Evolutionary conservation across 2,888 invertebrate species (phyloP).

Genomic region (Xylocampa areola): DNA sequence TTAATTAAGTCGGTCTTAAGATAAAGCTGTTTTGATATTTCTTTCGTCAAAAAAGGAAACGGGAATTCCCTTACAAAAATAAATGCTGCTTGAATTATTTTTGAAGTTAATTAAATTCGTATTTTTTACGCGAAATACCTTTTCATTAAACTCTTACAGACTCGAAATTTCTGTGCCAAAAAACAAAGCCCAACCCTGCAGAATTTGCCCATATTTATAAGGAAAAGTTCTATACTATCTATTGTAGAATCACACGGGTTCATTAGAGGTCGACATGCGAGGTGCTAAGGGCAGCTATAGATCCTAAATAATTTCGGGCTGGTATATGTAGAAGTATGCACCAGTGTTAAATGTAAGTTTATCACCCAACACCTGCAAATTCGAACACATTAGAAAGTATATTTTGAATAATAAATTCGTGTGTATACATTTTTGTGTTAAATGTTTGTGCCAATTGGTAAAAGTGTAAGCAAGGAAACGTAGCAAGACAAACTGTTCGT

Average conservation of each 20-base stretch:
- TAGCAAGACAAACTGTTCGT: constrained; percentile 77
- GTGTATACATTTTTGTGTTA: constrained; percentile 71
- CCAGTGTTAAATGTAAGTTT: constrained; percentile 74
- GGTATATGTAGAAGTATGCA: constrained; percentile 90
- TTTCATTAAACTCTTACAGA: constrained; percentile 29
- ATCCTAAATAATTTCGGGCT: constrained; percentile 81
- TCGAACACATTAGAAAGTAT: constrained; percentile 59
- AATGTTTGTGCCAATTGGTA: constrained; percentile 76
- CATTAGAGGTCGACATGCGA: constrained; percentile 73
- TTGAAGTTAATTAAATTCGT: constrained; percentile 21
- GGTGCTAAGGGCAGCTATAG: constrained; percentile 77
- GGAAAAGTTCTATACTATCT: constrained; percentile 60
- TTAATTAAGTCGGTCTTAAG: no score
- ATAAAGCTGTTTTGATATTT: no score
- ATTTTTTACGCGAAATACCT: background rate
- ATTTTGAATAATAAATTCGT: constrained; percentile 57
- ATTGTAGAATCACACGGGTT: constrained; percentile 71
- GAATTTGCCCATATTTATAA: constrained; percentile 42
- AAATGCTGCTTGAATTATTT: background rate
- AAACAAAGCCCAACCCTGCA: constrained; percentile 33
- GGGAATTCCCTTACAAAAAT: background rate
- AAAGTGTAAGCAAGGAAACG: constrained; percentile 76
- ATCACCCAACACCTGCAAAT: constrained; percentile 69
- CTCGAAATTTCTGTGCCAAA: constrained; percentile 32
- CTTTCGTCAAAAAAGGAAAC: background rate